Base-by-base conservation (phyloP, 2,888 invertebrate genomes). In the Spialia ferax region DNA sequence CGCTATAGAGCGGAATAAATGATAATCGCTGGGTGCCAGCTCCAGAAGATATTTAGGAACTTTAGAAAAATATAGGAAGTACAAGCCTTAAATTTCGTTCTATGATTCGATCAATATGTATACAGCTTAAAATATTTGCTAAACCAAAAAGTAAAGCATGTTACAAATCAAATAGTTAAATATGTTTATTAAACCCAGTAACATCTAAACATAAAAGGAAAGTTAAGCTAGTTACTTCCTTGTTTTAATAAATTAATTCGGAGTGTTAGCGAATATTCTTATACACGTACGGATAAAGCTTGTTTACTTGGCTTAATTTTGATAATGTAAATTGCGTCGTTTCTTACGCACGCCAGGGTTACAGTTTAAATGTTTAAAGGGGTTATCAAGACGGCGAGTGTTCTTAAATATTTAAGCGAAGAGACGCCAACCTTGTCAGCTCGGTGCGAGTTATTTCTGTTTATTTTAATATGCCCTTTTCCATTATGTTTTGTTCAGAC, bases 351-450 rank as follows among this genome's bases (percentile, higher is more conserved):
- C 59, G 65, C n/a, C 54, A 35, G 52, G 65, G 65, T 69, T 62
- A 75, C 57, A 70, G 65, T 72, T 72, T 74, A 68, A 73, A 74
- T 73, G 69, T 74, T 70, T 74, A 69, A 73, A 70, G 68, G 71
- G 72, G 70, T 71, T 72, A 74, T 70, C 73, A 73, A 72, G 70
- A 73, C 66, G 68, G 71, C 65, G 69, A 66, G 64, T 61, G 71
- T 69, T 69, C 63, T 71, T 70, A 73, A 73, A 73, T 74, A 73
- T 73, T 72, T 66, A 73, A 64, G 54, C 32, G 50, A 55, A 22
- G 69, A 65, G 67, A 71, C 69, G 69, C 54, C 71, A 45, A 4
- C 22, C 42, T 54, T 45, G 66, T 67, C 66, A 45, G 54, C 32
- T 60, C 38, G 48, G 18, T 45, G 22, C 38, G 55, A 61, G 45